Base-by-base conservation (phyloP, 2,113 vertebrate genomes). In the Corapipo altera region DNA sequence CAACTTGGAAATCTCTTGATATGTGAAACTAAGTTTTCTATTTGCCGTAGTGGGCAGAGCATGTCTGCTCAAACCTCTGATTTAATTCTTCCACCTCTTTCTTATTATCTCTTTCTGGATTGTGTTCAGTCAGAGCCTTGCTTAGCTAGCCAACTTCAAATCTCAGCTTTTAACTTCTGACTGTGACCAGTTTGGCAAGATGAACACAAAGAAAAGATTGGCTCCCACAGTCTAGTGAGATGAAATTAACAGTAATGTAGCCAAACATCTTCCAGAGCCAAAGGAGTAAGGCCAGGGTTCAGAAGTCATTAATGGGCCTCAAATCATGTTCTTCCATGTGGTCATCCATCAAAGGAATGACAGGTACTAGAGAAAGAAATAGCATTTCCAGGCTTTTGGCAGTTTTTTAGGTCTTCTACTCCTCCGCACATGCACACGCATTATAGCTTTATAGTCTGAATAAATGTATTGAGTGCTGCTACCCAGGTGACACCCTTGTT, bases 131-230 rank as follows among this genome's bases (percentile, higher is more conserved):
- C 20, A 91, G 51, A 88, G 18, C n/a, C 66, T 78, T 55, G 20
- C 18, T 85, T 58, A 81, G 74, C 16, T 59, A 94, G 74, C 41
- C 89, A 93, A 94, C 32, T 55, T 73, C 39, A 85, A 82, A 94
- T 35, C 21, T 89, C 54, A 58, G 61, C 49, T 78, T 88, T 35
- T 30, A 92, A 74, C 23, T 43, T 74, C 74, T 91, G 52, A 58
- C 71, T 62, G 23, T 51, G 51, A 88, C 24, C 22, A 83, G 26
- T 58, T 30, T 66, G 72, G 37, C 82, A 83, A 58, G 37, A 86
- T 30, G 32, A 88, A 92, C 70, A 39, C 1, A 2, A 88, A 82
- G 46, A 13, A 71, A 81, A 75, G 51, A 80, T 28, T 7, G 9
- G 12, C 48, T 92, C 48, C 46, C 64, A 65, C 17, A 80, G 44